phyloP scores from a whole-genome alignment of 2,888 invertebrate genomes.

The Mythimna albipuncta region DNA sequence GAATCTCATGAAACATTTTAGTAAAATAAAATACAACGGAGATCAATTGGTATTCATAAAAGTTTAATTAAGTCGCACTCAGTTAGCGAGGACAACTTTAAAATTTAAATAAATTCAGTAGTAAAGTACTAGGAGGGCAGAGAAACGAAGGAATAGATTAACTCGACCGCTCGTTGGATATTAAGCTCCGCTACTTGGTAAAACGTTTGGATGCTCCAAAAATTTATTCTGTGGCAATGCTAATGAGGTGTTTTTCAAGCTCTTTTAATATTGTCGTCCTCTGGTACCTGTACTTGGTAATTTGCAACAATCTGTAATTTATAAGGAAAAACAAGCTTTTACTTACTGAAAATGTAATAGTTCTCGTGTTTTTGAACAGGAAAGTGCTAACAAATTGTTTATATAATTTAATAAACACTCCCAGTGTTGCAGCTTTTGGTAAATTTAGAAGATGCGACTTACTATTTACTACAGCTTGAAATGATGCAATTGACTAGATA shows the following conservation, averaged over 20 bases:
- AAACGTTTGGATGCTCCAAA: slow-evolving; percentile 55
- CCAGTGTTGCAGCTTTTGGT: background rate
- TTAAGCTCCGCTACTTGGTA: slow-evolving; percentile 58
- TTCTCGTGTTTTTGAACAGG: slow-evolving; percentile 1
- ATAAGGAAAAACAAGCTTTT: slow-evolving; percentile 12
- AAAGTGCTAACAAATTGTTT: background rate
- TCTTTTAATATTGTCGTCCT: slow-evolving; percentile 54
- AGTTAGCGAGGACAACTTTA: slow-evolving; percentile 53
- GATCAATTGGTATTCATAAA: slow-evolving; percentile 56
- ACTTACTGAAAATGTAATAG: background rate
- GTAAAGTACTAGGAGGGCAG: slow-evolving; percentile 67
- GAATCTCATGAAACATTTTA: slow-evolving; percentile 33
- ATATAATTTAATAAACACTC: slow-evolving; percentile 6
- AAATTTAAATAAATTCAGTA: slow-evolving; percentile 66
- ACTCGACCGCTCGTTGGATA: slow-evolving; percentile 64
- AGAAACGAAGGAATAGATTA: slow-evolving; percentile 71
- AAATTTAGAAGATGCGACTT: too few species aligned
- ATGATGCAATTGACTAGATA: too few species aligned
- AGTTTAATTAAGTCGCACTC: slow-evolving; percentile 55
- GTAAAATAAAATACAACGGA: slow-evolving; percentile 39
- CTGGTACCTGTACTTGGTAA: slow-evolving; percentile 64
- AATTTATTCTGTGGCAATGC: slow-evolving; percentile 72
- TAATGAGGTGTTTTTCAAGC: slow-evolving; percentile 72
- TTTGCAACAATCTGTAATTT: slow-evolving; percentile 43
- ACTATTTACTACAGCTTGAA: background rate